Evolutionary conservation across 2,888 invertebrate genomes (phyloP), one percentile per base, ranked within the genome.

Genomic region (Sminthurides aquaticus): DNA sequence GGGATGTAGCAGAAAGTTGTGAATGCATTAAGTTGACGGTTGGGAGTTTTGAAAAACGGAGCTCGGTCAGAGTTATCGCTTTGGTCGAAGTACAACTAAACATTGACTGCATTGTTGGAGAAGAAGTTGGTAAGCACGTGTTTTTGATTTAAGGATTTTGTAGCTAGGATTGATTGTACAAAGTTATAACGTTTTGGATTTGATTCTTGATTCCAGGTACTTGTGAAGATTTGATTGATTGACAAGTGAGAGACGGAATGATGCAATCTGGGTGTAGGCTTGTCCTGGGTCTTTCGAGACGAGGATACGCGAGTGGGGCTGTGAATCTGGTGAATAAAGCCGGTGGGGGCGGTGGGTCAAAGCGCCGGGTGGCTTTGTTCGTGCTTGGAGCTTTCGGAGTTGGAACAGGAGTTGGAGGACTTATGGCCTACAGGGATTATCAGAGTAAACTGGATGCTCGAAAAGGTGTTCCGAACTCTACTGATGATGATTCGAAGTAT

Each of bases 391-490:
- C 80, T 22, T 71, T 78, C 24, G 79, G 81, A 49, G 67, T 79
- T 28, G 79, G 80, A 22, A 75, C 79, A 22, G 81, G 81, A 60
- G 79, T 80, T 1, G 83, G 82, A 56, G 79, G 79, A 68, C 81
- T 82, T 72, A 82, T 82, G 76, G 79, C 82, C 0, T 78, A 80
- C 52, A 34, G 24, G 28, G 58, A 58, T 18, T 43, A 58, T 22
- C 11, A 2, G 5, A 29, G 43, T 2, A 77, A 80, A 65, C 76
- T 79, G 66, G 75, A 79, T 60, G 78, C 78, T 1, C 77, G 79
- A 49, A 76, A 78, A 62, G 81, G 81, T 66, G 76, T 81, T 34
- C 68, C 79, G 20, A 80, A 82, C 65, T 80, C 81, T 69, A 80
- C 81, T 68, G 71, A 76, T 59, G 76, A 79, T 1, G 71, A 78